These are phyloP conservation scores for Lydus trimaculatus DNA, from an alignment of 2,888 invertebrate genomes.

Conservation along the genomic window DNA sequence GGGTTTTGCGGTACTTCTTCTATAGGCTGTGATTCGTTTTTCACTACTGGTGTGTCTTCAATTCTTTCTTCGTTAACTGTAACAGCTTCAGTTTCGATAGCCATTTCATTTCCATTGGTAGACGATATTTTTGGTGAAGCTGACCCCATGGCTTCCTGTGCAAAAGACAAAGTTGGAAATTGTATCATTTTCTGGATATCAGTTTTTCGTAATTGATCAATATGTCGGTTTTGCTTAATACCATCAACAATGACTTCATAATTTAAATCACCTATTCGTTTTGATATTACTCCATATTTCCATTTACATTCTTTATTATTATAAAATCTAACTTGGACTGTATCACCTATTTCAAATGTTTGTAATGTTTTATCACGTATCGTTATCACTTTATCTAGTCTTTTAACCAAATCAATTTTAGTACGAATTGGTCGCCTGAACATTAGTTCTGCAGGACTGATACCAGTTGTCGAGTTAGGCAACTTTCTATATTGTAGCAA, in stretches of 20 bases:
- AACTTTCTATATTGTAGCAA: not conserved
- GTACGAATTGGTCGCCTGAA: conserved; percentile 2
- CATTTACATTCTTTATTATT: conserved; percentile 17
- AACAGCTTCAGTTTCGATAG: too few species aligned
- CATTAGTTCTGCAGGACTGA: conserved; percentile 11
- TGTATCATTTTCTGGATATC: not conserved
- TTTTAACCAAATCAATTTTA: conserved; percentile 2
- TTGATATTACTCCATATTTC: conserved; percentile 29
- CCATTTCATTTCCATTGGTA: too few species aligned
- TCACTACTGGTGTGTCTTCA: too few species aligned
- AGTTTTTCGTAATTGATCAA: conserved; percentile 9
- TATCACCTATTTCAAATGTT: not conserved
- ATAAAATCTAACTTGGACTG: conserved; percentile 9
- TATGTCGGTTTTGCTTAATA: conserved; percentile 31
- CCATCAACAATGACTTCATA: conserved; percentile 34
- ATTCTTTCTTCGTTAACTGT: too few species aligned
- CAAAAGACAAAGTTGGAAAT: not conserved
- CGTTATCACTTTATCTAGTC: not conserved
- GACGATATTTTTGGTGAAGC: too few species aligned
- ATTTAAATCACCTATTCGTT: conserved; percentile 29
- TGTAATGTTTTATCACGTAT: not conserved
- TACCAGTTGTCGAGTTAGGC: not conserved
- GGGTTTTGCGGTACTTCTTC: too few species aligned
- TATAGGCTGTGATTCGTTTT: too few species aligned
- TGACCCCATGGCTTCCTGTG: too few species aligned